Base-by-base conservation (phyloP, 2,888 invertebrate species). In the Drosophila subquinaria region DNA sequence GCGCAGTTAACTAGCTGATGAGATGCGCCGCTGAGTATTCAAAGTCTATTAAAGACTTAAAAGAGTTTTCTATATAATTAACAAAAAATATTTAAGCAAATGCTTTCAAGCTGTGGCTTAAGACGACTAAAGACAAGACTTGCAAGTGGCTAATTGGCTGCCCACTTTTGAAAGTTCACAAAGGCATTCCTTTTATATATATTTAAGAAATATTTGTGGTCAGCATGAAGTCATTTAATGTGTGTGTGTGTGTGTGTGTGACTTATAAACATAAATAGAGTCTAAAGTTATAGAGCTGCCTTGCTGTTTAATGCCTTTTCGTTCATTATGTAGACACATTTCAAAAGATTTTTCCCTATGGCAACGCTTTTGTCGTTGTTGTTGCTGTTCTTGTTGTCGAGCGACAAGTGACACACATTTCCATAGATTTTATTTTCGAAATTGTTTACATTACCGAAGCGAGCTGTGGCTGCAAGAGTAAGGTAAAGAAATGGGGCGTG, bases 321-420 rank as follows among this genome's bases (percentile, higher is more conserved):
- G 27, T 69, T 66, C 48, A 73, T 73, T 77, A 69, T 69, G 56
- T 59, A 56, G 42, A 50, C 42, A 52, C 35, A 51, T 50, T 63
- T 61, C 45, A 42, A 66, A 52, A 69, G 57, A 65, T 59, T 66
- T 71, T 66, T 51, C 60, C 52, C 56, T 60, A 11, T 68, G 69
- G 63, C 73, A 38, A 42, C 20, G 53, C 20, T 20, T 20, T 23
- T 23, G 42, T 35, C 38, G 27, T 50, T 23, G 36, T 9, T 17
- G 30, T 2, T 51, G 57, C 11, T 15, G 35, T 20, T 45, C 35
- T 52, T 45, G 36, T 50, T 47, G 59, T 30, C 43, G 64, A 65
- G 63, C 70, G 76, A 75, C 79, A 76, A 74, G 79, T 88, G 84
- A 79, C 84, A 88, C 67, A 84, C 79, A 81, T 88, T 85, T 79